phyloP scores from a whole-genome alignment of 2,888 invertebrate genomes.

The Fragum whitleyi region DNA sequence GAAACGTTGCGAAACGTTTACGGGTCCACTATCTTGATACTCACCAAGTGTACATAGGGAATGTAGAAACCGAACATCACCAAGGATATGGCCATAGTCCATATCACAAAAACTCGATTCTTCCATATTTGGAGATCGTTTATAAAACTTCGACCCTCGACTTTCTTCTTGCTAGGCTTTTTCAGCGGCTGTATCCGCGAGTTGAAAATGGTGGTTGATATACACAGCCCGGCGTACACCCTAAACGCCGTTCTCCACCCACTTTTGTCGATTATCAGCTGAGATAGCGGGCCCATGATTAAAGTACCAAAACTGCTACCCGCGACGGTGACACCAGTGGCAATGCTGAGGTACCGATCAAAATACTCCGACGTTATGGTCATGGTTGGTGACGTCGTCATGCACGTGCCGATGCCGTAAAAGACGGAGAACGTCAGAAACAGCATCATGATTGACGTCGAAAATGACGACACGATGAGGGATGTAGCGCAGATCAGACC shows the following conservation, averaged over 20 bases:
- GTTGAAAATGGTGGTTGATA: conserved; percentile 63
- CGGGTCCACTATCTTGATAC: too few relatives aligned
- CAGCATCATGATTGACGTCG: conserved; percentile 62
- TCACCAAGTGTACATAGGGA: conserved; percentile 80
- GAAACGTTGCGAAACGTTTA: too few relatives aligned
- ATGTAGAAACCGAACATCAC: conserved; percentile 81
- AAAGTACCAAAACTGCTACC: conserved; percentile 79
- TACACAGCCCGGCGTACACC: conserved; percentile 65
- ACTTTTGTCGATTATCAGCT: conserved; percentile 67
- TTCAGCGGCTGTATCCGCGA: conserved; percentile 62
- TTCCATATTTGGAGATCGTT: conserved; percentile 77
- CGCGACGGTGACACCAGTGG: conserved; percentile 76
- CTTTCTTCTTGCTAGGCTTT: conserved; percentile 17
- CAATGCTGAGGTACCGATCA: conserved; percentile 75
- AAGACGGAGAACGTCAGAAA: conserved; percentile 76
- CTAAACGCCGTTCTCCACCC: conserved; percentile 77
- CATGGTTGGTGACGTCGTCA: conserved; percentile 78
- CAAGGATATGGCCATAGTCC: conserved; percentile 74
- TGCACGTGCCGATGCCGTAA: conserved; percentile 77
- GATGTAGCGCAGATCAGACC: conserved; percentile 72
- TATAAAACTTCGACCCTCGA: conserved; percentile 62
- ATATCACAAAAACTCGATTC: conserved; percentile 76
- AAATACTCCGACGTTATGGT: conserved; percentile 77
- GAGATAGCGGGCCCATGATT: conserved; percentile 74
- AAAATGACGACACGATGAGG: conserved; percentile 74